Evolutionary conservation across 2,113 vertebrate species (phyloP).

Genomic region (Phainopepla nitens): DNA sequence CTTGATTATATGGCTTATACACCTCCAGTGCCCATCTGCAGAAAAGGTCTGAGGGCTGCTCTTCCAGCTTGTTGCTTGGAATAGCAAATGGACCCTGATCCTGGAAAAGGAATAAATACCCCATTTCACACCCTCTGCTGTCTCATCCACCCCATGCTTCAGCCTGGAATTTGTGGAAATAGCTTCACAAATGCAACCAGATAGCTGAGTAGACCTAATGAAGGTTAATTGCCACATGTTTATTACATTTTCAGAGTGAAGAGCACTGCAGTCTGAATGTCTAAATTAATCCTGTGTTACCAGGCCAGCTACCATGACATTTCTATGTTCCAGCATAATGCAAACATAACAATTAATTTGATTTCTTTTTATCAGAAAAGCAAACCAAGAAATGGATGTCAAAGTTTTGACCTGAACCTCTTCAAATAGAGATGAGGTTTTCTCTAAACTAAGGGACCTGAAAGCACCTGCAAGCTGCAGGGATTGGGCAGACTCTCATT

Average conservation of each 20-base stretch:
- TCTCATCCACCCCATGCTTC: neutral
- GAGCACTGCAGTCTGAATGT: neutral
- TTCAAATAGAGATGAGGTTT: neutral
- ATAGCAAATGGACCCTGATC: neutral
- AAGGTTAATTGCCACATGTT: slow-evolving; percentile 26
- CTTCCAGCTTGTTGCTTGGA: neutral
- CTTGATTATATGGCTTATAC: neutral
- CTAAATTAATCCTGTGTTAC: slow-evolving; percentile 34
- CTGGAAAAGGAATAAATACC: neutral
- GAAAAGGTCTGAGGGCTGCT: neutral
- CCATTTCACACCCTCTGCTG: neutral
- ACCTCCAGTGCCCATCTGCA: neutral
- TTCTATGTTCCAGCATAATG: slow-evolving; percentile 4
- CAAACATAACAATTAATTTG: neutral
- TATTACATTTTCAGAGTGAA: slow-evolving; percentile 21
- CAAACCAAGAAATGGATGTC: neutral
- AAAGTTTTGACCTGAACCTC: neutral
- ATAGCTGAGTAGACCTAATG: slow-evolving; percentile 19
- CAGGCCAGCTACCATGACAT: slow-evolving; percentile 7
- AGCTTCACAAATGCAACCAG: neutral
- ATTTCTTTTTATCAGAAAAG: neutral
- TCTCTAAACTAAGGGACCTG: neutral
- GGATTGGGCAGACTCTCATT: accelerated
- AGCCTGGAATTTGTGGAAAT: neutral
- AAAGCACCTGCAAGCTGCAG: neutral